Evolutionary conservation across 2,797 vertebrate species (phyloP).

Genomic region (Girardinus metallicus): DNA sequence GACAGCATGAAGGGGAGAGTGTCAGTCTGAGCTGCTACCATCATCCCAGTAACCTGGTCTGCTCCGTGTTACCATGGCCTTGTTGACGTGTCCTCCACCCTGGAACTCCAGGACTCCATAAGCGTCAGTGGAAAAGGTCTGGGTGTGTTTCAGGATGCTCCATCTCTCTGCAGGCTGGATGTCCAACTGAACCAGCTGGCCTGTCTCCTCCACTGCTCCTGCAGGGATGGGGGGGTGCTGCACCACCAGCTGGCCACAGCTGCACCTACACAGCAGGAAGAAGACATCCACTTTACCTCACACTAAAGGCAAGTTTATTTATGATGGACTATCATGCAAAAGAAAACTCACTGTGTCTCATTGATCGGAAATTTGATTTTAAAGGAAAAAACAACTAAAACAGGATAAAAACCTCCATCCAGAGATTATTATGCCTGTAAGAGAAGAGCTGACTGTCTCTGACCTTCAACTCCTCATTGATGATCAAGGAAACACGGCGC

Average conservation of each 20-base stretch:
- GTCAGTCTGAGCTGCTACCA: neutral
- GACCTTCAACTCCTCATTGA: no score
- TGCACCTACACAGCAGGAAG: conserved; percentile 79
- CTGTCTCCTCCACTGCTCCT: conserved; percentile 77
- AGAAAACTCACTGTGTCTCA: no score
- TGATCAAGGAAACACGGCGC: no score
- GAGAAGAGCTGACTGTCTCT: no score
- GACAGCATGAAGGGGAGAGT: no score
- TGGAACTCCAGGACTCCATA: conserved; percentile 94
- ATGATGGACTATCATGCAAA: no score
- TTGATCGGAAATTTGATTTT: no score
- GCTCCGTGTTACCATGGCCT: conserved; percentile 81
- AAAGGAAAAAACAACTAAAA: no score
- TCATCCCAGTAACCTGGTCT: neutral
- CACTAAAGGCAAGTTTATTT: neutral
- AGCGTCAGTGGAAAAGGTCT: conserved; percentile 86
- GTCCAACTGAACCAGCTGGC: conserved; percentile 78
- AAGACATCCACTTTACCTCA: neutral
- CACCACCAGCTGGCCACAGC: conserved; percentile 87
- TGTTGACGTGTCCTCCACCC: conserved; percentile 91
- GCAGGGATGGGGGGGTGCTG: conserved; percentile 82
- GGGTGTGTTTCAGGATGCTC: conserved; percentile 87
- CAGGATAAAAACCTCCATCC: no score
- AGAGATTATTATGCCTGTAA: no score
- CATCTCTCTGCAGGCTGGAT: conserved; percentile 83